These are phyloP conservation scores for Leptopilina boulardi DNA, from an alignment of 1,140 invertebrate species.

Conservation along the genomic window DNA sequence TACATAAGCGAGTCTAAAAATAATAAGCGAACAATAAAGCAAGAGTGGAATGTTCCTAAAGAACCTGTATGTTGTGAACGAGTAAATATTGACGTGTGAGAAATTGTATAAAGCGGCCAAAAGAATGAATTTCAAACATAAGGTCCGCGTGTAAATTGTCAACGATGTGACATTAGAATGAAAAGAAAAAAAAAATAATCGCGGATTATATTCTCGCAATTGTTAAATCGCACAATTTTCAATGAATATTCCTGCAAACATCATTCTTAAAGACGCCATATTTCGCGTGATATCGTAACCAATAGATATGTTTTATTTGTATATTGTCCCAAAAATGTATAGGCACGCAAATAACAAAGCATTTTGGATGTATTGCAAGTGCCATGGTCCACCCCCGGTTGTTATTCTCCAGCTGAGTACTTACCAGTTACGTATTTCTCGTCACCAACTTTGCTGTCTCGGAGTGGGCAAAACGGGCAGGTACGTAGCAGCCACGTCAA, in stretches of 20 bases:
- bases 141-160: not conserved
- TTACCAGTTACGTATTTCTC: conserved; percentile 96
- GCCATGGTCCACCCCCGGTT: conserved; percentile 80
- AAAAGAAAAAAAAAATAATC: conserved; percentile 9
- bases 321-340: conserved; percentile 43
- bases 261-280: conserved; percentile 78
- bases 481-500: conserved; percentile 97
- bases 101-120: not conserved
- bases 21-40: conserved; percentile 65
- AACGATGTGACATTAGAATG: not conserved
- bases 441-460: conserved; percentile 94
- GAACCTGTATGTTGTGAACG: conserved; percentile 12
- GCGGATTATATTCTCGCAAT: conserved; percentile 3
- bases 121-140: not conserved
- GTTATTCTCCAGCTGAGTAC: conserved; percentile 86
- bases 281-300: conserved; percentile 70
- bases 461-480: conserved; percentile 91
- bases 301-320: conserved; percentile 53
- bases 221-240: conserved; percentile 44
- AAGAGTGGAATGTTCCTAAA: conserved; percentile 37
- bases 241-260: conserved; percentile 52
- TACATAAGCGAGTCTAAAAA: conserved; percentile 72
- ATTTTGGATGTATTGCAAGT: conserved; percentile 48
- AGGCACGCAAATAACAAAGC: conserved; percentile 46
- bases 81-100: conserved; percentile 39